Conservation (phyloP, 2,888 invertebrate species). For the Hipparchia sbordonii region DNA sequence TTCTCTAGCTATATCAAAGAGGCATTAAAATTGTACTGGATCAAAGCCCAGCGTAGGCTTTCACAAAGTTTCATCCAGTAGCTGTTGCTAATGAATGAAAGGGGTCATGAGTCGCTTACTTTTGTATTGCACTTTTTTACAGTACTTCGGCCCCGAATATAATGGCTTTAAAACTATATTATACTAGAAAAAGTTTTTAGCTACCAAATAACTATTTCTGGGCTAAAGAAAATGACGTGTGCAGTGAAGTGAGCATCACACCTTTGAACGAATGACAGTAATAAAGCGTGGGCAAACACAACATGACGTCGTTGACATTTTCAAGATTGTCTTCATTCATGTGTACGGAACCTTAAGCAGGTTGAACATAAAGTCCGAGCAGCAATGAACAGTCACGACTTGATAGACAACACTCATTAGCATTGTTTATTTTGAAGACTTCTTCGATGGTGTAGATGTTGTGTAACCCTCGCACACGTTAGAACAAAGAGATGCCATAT, state of each 20-base stretch:
- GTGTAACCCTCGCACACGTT: constrained; percentile 22
- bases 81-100: too few species aligned
- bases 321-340: constrained; percentile 8
- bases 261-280: background rate
- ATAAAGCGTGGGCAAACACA: background rate
- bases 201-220: background rate
- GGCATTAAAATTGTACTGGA: too few species aligned
- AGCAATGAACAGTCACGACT: constrained; percentile 55
- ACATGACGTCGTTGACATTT: background rate
- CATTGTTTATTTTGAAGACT: constrained; percentile 67
- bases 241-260: background rate
- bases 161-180: too few species aligned
- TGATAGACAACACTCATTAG: constrained; percentile 69
- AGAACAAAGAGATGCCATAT: background rate
- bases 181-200: too few species aligned
- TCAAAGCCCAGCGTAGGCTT: too few species aligned
- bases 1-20: too few species aligned
- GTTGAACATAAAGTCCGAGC: constrained; percentile 28
- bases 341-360: constrained; percentile 18
- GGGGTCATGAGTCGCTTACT: too few species aligned
- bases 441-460: constrained; percentile 45
- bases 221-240: background rate
- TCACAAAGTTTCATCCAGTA: too few species aligned
- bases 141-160: too few species aligned
- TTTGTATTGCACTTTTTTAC: too few species aligned